Base-by-base conservation (phyloP, 1,140 invertebrate genomes). In the Grapholita molesta region DNA sequence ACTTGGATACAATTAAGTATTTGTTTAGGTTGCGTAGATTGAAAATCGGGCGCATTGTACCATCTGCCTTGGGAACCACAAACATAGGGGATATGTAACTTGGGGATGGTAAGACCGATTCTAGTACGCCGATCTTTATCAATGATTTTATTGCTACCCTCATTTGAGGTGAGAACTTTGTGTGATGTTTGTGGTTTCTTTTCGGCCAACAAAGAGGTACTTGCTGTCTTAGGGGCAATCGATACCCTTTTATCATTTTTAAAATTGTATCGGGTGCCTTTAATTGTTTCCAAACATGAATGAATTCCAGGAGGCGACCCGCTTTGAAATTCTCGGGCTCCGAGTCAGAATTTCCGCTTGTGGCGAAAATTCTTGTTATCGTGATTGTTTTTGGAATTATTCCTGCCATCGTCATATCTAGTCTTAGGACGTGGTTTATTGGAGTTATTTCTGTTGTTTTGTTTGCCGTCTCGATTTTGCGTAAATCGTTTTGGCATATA, bases 221-320 rank as follows among this genome's bases (percentile, higher is more conserved):
- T 57, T 71, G 78, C 24, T 18, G 52, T 33, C 21, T 48, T 25
- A 83, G 66, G 21, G 77, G 75, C 35, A 83, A 75, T 24, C 68
- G 69, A 52, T 35, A 53, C 18, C 72, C 73, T 64, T 68, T 65
- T 23, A 78, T 71, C 3, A 81, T 70, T 32, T 71, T 72, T 35
- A 82, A 30, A 15, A 83, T 65, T 12, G 68, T 6, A 3, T 6
- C 11, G 12, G 23, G 15, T 5, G 69, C 42, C 18, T 24, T 3
- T 38, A 70, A 61, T n/a, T 18, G 6, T n/a, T 25, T 18, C 69
- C 69, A 70, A 9, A 9, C 11, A 6, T 70, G 9, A 11, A 24
- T 2, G 64, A 30, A 67, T 30, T 66, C 6, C 30, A 12, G 7
- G 12, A 70, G 30, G 9, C 33, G 69, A 11, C 65, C 69, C 3